These are phyloP conservation scores for Malthinus seriepunctatus DNA, from an alignment of 2,888 invertebrate species.

Conservation along the genomic window DNA sequence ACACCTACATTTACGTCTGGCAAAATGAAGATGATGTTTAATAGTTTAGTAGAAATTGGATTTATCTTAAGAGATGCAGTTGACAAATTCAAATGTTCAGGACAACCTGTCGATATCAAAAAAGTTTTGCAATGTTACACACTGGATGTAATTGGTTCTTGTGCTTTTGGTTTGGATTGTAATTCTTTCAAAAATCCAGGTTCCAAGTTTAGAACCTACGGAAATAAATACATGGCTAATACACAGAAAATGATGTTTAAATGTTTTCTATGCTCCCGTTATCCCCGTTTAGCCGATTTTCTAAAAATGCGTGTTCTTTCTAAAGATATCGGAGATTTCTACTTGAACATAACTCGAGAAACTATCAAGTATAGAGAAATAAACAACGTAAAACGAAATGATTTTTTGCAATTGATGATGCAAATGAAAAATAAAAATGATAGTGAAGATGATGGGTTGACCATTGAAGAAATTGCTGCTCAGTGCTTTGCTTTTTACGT, in stretches of 20 bases:
- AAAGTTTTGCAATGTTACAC: too few relatives aligned
- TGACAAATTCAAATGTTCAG: neutral
- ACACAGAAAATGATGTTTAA: neutral
- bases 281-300: conserved; percentile 42
- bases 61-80: neutral
- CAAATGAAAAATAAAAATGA: conserved; percentile 30
- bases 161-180: neutral
- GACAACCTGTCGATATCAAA: too few relatives aligned
- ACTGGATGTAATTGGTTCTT: neutral
- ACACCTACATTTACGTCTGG: neutral
- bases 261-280: neutral
- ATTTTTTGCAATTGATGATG: conserved; percentile 50
- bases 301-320: conserved; percentile 33
- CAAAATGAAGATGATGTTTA: neutral
- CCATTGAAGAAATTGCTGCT: conserved; percentile 42
- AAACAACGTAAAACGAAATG: conserved; percentile 38
- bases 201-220: neutral
- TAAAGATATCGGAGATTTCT: conserved; percentile 36
- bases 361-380: conserved; percentile 39
- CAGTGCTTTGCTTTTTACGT: conserved; percentile 55
- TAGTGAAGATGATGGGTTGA: conserved; percentile 13
- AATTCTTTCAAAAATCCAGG: neutral
- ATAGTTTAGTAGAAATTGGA: neutral
- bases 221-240: neutral
- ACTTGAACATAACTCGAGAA: conserved; percentile 37